Base-by-base conservation (phyloP, 30 jellyfish, hydroid and myxozoan species). In the Aurelia aurita complex sp. Pacific region DNA sequence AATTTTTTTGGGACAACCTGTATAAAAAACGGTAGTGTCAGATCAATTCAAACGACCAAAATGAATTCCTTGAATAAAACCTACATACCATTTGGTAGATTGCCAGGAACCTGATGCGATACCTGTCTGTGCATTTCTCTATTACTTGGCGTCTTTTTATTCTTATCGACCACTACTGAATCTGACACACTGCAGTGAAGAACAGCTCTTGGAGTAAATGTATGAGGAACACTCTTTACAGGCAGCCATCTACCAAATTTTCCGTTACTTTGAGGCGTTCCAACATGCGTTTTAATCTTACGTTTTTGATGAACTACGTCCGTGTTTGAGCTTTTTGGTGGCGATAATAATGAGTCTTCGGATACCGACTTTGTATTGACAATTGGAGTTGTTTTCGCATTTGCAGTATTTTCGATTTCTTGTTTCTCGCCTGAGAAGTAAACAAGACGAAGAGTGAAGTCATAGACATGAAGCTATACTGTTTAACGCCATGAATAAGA, bases 241-340 rank as follows among this genome's bases (percentile, higher is more conserved):
- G 92, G 80, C 67, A 70, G 36, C 92, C 92, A 83, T 17, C 86
- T 60, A 15, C 92, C 92, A 62, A 83, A 71, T 29, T 83, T 83
- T 57, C 82, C 43, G n/a, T 60, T 64, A 35, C 66, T n/a, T 42
- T 15, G 79, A 40, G 74, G 53, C 12, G 81, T 35, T 69, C 76
- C 83, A 19, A 14, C 18, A n/a, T 52, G 83, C 14, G 76, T 43
- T 53, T 83, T 83, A 61, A 61, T 29, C 57, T 70, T 83, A 12
- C 82, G 52, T 42, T 72, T 83, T 35, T 61, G 87, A 42, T 83
- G 91, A n/a, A 68, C 46, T 16, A 18, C 35, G 4, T 83, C 92
- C n/a, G 73, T 52, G 57, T 53, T 67, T 1, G 73, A 74, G 35
- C 85, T 52, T 63, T 72, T 83, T 38, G 85, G 92, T 4, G 92